phyloP scores from a whole-genome alignment of 2,113 vertebrate genomes.

The Mastomys natalensis region DNA sequence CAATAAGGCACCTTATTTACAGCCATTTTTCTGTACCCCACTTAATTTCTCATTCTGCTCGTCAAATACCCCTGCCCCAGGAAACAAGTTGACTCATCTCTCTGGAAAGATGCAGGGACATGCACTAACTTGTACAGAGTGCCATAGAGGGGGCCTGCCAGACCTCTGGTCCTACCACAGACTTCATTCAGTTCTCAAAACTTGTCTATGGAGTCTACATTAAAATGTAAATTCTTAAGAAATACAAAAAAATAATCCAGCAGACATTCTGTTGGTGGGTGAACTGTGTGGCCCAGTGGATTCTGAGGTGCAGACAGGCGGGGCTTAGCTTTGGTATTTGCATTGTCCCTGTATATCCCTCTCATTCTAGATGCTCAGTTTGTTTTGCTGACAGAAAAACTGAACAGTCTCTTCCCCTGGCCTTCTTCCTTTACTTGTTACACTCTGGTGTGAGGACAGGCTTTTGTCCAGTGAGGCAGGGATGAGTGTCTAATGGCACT shows the following conservation, averaged over 20 bases:
- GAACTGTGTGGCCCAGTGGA: no score
- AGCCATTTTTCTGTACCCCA: background rate
- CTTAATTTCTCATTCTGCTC: background rate
- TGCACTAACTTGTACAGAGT: no score
- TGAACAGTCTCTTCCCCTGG: background rate
- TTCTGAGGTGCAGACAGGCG: fast-evolving
- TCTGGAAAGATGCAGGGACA: background rate
- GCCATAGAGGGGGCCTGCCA: background rate
- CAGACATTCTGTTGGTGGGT: background rate
- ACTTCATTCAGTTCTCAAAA: background rate
- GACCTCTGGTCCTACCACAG: no score
- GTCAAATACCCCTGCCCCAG: background rate
- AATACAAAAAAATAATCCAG: background rate
- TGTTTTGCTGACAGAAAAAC: background rate
- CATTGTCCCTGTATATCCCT: background rate
- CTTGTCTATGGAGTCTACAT: background rate
- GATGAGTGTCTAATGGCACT: background rate
- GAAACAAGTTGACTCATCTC: background rate
- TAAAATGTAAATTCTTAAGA: background rate
- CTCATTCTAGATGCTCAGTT: background rate
- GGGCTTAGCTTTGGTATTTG: background rate
- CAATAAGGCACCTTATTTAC: background rate
- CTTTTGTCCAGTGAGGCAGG: background rate
- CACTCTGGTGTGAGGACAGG: background rate
- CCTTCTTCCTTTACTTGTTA: background rate